Evolutionary conservation across 2,113 vertebrate species (phyloP), one percentile per base, ranked within the genome.

Genomic region (Labeo rohita): DNA sequence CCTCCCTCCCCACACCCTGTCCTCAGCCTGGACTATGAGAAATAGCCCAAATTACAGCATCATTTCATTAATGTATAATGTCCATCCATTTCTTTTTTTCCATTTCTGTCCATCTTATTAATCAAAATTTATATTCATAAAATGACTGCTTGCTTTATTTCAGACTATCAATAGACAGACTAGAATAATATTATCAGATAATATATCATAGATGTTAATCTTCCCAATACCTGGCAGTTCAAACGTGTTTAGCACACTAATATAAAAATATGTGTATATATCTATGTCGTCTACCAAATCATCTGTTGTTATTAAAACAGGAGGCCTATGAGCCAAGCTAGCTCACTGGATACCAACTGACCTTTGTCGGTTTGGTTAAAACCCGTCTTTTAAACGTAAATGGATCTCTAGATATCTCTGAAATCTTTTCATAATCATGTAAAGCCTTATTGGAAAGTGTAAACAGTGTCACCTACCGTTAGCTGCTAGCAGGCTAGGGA

Each of bases 21-120:
- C 65, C 79, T 61, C 39, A 84, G 54, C 56, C 47, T 59, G 65
- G 18, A 77, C 52, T 80, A 86, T 82, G 45, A 50, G 63, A 12
- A 72, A 73, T 50, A 90, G 47, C 12, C 94, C 91, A 87, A 4
- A 86, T 92, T 90, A 91, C 93, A 89, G 16, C 80, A 91, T 90
- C 47, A 88, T 89, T 91, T 85, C 85, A 43, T 11, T 63, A 90
- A 87, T 86, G 87, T 91, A 90, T 15, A 72, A 74, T 66, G 63
- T 50, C 83, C 80, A 73, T 88, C 84, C 86, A 56, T 50, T 49
- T 28, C 86, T 91, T 86, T 88, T 76, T 28, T 28, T 28, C 28
- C 28, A 28, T 28, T 28, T 28, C 28, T 28, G 28, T 28, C 28
- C 28, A 90, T 90, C 85, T 90, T 78, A 21, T 84, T 8, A 43